phyloP scores from a whole-genome alignment of 2,797 vertebrate genomes.

The Philypnodon macrostomus region DNA sequence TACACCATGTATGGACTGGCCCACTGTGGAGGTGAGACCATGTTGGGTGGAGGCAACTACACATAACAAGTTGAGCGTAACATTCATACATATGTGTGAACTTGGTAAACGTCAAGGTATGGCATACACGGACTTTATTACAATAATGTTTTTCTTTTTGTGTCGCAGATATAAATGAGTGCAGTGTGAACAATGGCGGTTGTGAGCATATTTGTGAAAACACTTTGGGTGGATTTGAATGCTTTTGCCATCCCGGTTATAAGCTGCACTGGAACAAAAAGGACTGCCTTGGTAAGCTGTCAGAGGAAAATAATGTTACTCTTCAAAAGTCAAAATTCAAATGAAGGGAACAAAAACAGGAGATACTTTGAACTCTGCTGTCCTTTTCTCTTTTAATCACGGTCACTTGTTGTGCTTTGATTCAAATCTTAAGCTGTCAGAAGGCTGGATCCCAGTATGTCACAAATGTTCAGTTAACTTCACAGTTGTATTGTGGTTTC shows the following conservation, averaged over 20 bases:
- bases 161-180: constrained; percentile 89
- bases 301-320: constrained; percentile 13
- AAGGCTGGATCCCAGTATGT: constrained; percentile 21
- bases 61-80: constrained; percentile 32
- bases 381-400: constrained; percentile 66
- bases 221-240: constrained; percentile 84
- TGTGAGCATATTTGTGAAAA: constrained; percentile 92
- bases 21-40: constrained; percentile 90
- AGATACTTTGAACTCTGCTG: constrained; percentile 89
- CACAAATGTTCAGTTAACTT: constrained; percentile 57
- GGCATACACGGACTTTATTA: constrained; percentile 16
- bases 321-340: constrained; percentile 16
- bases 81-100: constrained; percentile 12
- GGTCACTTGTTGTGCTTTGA: constrained; percentile 61
- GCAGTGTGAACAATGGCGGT: constrained; percentile 93
- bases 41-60: constrained; percentile 15
- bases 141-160: constrained; percentile 15
- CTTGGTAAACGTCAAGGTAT: constrained; percentile 5
- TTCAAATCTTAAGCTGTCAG: constrained; percentile 32
- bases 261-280: constrained; percentile 98
- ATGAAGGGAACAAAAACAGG: constrained; percentile 83
- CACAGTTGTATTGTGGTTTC: constrained; percentile 82
- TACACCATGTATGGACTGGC: constrained; percentile 91
- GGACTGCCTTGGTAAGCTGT: constrained; percentile 94
- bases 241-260: constrained; percentile 86